Evolutionary conservation across 2,113 vertebrate species (phyloP).

Genomic region (Antechinus stuartii): DNA sequence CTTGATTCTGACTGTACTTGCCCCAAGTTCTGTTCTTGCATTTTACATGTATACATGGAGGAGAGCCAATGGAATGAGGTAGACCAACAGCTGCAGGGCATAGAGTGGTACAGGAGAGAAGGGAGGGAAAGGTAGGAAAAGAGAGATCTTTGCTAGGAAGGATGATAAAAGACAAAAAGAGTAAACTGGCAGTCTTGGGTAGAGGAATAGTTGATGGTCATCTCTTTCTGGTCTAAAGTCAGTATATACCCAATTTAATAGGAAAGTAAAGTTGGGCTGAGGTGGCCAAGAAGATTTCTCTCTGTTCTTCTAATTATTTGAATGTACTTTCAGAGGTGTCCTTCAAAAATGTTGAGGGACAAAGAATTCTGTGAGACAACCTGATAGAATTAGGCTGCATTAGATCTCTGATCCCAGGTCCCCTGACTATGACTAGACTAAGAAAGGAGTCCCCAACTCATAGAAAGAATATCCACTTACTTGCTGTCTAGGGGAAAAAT

Average conservation of each 20-base stretch:
- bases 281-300: slow-evolving; percentile 45
- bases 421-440: background rate
- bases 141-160: background rate
- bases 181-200: background rate
- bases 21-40: background rate
- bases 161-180: background rate
- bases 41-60: background rate
- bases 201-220: background rate
- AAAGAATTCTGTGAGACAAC: background rate
- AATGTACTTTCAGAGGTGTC: background rate
- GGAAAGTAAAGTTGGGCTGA: slow-evolving; percentile 43
- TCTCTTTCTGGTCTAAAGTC: slow-evolving; percentile 63
- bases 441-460: background rate
- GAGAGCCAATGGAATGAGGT: background rate
- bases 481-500: no score
- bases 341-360: background rate
- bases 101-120: background rate
- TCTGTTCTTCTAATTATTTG: background rate
- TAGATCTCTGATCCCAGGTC: background rate
- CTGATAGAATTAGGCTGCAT: background rate
- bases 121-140: background rate
- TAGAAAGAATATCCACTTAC: background rate
- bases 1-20: background rate
- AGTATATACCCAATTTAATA: slow-evolving; percentile 60
- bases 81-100: background rate